Evolutionary conservation across 2,888 invertebrate species (phyloP).

Genomic region (Hypselothyrea guttata): DNA sequence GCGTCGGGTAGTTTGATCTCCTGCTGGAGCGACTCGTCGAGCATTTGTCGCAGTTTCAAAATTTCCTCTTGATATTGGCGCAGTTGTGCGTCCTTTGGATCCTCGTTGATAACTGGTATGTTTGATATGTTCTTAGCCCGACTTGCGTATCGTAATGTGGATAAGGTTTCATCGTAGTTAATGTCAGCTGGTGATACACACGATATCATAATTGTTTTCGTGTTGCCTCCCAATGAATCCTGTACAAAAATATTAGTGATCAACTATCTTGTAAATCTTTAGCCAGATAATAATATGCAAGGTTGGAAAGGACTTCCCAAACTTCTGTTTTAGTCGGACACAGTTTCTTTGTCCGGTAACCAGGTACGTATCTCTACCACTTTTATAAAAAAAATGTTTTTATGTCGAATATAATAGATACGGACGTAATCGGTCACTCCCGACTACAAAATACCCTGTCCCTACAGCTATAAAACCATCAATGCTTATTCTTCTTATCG

Average conservation of each 20-base stretch:
- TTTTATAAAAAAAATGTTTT: no score
- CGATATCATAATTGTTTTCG: conserved; percentile 94
- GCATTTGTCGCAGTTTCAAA: conserved; percentile 84
- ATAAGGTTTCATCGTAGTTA: conserved; percentile 92
- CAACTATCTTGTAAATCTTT: no score
- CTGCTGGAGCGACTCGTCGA: conserved; percentile 56
- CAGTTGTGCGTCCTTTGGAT: conserved; percentile 94
- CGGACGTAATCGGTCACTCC: no score
- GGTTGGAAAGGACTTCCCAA: no score
- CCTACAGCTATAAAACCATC: no score
- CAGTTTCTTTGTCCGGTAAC: no score
- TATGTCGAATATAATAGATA: no score
- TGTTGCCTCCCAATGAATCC: conserved; percentile 93
- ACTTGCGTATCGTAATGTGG: conserved; percentile 91
- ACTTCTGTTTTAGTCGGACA: no score
- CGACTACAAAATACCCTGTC: no score
- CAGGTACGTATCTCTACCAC: no score
- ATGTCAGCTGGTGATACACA: conserved; percentile 92
- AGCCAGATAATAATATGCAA: no score
- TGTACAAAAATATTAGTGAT: conserved; percentile 73
- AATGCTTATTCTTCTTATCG: no score
- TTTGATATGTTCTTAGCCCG: conserved; percentile 94
- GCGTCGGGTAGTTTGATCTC: conserved; percentile 10
- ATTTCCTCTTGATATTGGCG: conserved; percentile 94
- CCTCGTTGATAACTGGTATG: conserved; percentile 92